phyloP scores from a whole-genome alignment of 2,113 vertebrate species.

The Apus apus region DNA sequence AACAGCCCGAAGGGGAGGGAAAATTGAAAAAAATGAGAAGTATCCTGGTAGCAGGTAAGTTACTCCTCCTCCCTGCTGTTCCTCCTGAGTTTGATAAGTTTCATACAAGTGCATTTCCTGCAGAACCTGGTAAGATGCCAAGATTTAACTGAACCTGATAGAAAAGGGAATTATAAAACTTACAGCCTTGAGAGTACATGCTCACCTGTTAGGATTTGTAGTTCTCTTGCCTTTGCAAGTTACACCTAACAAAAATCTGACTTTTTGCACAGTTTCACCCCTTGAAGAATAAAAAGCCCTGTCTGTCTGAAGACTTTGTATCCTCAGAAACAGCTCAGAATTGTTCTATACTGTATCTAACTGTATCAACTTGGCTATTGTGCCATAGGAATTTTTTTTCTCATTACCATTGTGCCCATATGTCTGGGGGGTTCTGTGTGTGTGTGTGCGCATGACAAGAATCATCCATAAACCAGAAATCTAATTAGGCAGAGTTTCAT shows the following conservation, averaged over 20 bases:
- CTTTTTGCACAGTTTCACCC: neutral
- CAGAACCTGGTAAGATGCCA: neutral
- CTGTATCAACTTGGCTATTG: neutral
- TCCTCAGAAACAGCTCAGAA: neutral
- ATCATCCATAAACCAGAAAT: neutral
- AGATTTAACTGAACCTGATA: neutral
- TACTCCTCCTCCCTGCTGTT: fast-evolving
- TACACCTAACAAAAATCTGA: neutral
- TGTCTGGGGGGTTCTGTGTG: neutral
- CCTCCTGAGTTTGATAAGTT: neutral
- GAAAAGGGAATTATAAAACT: neutral
- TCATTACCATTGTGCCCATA: neutral
- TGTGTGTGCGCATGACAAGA: neutral
- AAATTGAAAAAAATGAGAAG: neutral
- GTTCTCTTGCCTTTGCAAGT: neutral
- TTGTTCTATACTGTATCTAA: neutral
- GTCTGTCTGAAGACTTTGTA: neutral
- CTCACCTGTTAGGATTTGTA: neutral
- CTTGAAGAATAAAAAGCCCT: neutral
- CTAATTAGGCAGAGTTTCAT: slow-evolving; percentile 29
- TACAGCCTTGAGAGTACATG: neutral
- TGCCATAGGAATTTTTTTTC: neutral
- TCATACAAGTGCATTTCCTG: neutral
- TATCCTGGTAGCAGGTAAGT: neutral
- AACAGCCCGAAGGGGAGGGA: neutral